These are phyloP conservation scores for Microplitis manilae DNA, from an alignment of 2,888 invertebrate genomes.

Conservation along the genomic window DNA sequence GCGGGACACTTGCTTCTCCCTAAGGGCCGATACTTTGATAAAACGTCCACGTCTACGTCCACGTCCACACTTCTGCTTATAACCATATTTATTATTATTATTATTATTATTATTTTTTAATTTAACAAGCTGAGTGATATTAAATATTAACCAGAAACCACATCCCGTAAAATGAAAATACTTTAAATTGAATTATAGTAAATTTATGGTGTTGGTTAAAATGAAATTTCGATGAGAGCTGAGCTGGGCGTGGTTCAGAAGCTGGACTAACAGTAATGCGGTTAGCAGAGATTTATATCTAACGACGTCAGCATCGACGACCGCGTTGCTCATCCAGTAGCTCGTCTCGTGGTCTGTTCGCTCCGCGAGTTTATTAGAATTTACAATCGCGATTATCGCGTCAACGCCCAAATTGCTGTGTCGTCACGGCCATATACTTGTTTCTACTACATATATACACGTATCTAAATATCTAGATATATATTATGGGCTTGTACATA, in stretches of 20 bases:
- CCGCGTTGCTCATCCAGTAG: conserved; percentile 15
- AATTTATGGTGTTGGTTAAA: conserved; percentile 1
- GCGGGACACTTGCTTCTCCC: conserved; percentile 66
- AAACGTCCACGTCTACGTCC: conserved; percentile 30
- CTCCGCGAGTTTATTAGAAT: conserved; percentile 67
- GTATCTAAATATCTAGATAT: too few species aligned
- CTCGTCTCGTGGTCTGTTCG: conserved; percentile 45
- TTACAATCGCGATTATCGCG: conserved; percentile 63
- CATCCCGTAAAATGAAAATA: not conserved
- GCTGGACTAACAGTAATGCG: conserved; percentile 67
- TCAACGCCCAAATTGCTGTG: conserved; percentile 66
- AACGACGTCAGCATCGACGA: conserved; percentile 41
- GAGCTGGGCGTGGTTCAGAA: conserved; percentile 60
- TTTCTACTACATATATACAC: too few species aligned
- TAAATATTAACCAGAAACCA: not conserved
- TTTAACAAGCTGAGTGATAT: not conserved
- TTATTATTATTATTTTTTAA: not conserved
- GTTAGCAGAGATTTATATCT: conserved; percentile 70
- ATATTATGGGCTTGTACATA: too few species aligned
- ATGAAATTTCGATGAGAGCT: conserved; percentile 41
- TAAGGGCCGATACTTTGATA: conserved; percentile 49
- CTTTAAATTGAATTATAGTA: conserved; percentile 4
- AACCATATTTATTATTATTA: not conserved
- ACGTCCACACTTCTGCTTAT: too few species aligned
- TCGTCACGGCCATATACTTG: conserved; percentile 41